Percentiles rank a stretch among this genome's conserved stretches.
These are phyloP conservation scores for Plutomurus gul DNA, from an alignment of 1,140 invertebrate species.

Conservation along the genomic window DNA sequence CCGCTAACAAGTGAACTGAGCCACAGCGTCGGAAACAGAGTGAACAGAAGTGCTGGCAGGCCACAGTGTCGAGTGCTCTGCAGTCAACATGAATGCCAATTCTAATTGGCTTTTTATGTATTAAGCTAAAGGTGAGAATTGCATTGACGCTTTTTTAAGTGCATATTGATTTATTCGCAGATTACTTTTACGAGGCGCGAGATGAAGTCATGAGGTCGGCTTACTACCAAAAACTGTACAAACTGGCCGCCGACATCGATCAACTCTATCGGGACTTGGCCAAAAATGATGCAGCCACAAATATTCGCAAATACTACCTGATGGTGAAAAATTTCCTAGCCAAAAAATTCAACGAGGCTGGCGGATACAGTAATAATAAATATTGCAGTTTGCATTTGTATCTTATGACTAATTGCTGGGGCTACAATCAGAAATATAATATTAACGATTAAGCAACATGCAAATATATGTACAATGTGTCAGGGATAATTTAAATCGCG, in stretches of 20 bases:
- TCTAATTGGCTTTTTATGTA: constrained; percentile 1
- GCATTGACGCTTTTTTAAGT: not conserved
- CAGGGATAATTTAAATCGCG: not conserved
- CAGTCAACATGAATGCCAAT: not conserved
- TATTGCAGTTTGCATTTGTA: too few species aligned
- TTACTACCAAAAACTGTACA: constrained; percentile 75
- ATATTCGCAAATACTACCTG: constrained; percentile 72
- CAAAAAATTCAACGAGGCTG: constrained; percentile 60
- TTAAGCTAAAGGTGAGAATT: not conserved
- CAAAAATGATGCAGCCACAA: constrained; percentile 71
- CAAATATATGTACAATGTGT: not conserved
- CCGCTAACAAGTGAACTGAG: not conserved
- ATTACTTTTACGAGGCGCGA: constrained; percentile 77
- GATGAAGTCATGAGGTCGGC: constrained; percentile 77
- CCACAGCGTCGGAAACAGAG: not conserved
- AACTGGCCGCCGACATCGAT: constrained; percentile 78
- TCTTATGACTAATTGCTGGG: too few species aligned
- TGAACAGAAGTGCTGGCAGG: too few species aligned
- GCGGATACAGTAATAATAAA: constrained; percentile 18
- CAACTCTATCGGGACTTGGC: constrained; percentile 74
- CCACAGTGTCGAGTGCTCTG: not conserved
- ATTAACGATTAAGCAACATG: not conserved
- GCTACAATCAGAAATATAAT: too few species aligned
- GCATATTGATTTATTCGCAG: constrained; percentile 57
- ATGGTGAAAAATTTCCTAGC: constrained; percentile 68